Evolutionary conservation across 2,888 invertebrate species (phyloP).

Genomic region (Cremastobaeus sp.): DNA sequence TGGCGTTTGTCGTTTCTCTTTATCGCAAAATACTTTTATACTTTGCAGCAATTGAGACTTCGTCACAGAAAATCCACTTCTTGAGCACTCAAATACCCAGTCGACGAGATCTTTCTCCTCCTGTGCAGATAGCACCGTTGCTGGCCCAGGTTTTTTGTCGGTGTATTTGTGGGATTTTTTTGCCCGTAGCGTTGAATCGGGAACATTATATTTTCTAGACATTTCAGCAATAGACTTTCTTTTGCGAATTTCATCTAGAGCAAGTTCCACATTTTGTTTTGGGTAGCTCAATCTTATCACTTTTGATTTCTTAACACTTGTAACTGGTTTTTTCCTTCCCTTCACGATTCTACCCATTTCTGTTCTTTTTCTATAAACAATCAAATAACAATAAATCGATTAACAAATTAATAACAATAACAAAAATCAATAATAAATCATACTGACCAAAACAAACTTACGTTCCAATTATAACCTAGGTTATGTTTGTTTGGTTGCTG

Average conservation of each 20-base stretch:
- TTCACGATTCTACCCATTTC: slow-evolving; percentile 5
- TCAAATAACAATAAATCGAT: too few relatives aligned
- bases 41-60: slow-evolving; percentile 41
- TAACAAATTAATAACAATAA: slow-evolving; percentile 1
- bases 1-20: slow-evolving; percentile 23
- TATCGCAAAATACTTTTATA: slow-evolving; percentile 26
- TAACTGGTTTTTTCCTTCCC: background rate
- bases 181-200: slow-evolving; percentile 37
- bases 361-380: slow-evolving; percentile 1
- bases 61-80: slow-evolving; percentile 38
- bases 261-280: slow-evolving; percentile 23
- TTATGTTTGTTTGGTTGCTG: background rate
- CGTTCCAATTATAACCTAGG: background rate
- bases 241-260: slow-evolving; percentile 22
- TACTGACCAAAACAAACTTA: slow-evolving; percentile 1
- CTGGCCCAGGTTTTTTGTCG: slow-evolving; percentile 22
- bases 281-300: slow-evolving; percentile 13
- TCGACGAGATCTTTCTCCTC: slow-evolving; percentile 30
- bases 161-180: slow-evolving; percentile 20
- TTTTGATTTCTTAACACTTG: background rate
- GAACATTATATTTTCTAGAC: slow-evolving; percentile 27
- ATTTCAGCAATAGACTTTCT: slow-evolving; percentile 27
- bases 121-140: slow-evolving; percentile 20
- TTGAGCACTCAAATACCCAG: slow-evolving; percentile 27
- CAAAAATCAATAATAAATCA: background rate